A percentile compares a stretch with the other conserved stretches of the same genome.
Conservation (phyloP, 2,888 invertebrate genomes). For the Aphrophora alni region DNA sequence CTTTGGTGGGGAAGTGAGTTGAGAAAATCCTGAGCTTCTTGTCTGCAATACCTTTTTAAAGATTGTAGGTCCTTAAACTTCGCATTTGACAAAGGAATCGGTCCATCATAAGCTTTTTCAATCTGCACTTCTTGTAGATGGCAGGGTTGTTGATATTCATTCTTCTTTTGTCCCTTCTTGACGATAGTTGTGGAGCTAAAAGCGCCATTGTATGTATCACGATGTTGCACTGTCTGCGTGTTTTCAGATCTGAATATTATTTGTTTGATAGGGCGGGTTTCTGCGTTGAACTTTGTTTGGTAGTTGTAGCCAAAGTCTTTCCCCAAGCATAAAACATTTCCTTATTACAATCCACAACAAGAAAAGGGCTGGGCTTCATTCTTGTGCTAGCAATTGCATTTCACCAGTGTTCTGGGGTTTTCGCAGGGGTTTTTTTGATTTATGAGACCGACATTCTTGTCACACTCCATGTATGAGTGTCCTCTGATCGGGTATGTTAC, state of each 20-base stretch:
- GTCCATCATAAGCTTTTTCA: not conserved
- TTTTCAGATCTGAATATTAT: not conserved
- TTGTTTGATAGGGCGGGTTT: slow-evolving; percentile 15
- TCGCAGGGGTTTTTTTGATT: not conserved
- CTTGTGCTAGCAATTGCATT: not conserved
- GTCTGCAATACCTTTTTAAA: slow-evolving; percentile 7
- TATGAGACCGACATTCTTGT: slow-evolving; percentile 24
- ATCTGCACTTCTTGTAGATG: slow-evolving; percentile 1
- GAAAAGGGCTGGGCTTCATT: slow-evolving; percentile 26
- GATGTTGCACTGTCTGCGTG: not conserved
- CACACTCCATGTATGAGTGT: slow-evolving; percentile 26
- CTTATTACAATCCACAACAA: slow-evolving; percentile 17
- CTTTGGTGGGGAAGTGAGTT: not conserved
- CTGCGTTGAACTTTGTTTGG: slow-evolving; percentile 4
- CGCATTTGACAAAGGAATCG: not conserved
- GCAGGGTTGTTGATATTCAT: not conserved
- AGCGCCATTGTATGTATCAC: slow-evolving; percentile 4
- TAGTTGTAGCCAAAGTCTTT: not conserved
- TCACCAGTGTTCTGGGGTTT: slow-evolving; percentile 24
- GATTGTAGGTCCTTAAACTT: slow-evolving; percentile 7
- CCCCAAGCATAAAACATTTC: slow-evolving; percentile 22
- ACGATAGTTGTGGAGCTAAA: not conserved
- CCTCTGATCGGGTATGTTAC: slow-evolving; percentile 19
- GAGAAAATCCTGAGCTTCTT: slow-evolving; percentile 22
- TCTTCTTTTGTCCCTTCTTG: not conserved